phyloP scores from a whole-genome alignment of 2,113 vertebrate species.

The Corydoras maculifer region DNA sequence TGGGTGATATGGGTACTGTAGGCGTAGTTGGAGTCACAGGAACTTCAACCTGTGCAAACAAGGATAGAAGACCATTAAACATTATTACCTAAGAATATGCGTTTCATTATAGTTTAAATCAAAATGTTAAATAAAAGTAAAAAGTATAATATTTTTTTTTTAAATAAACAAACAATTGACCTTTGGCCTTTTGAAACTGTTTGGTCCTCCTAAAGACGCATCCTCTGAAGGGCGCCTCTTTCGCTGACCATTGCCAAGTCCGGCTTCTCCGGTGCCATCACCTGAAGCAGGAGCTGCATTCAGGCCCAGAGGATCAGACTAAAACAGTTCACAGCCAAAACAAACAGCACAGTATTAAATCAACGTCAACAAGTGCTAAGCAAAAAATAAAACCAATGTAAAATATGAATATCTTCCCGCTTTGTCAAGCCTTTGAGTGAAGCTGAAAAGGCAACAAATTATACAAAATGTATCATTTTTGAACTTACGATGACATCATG shows the following conservation, averaged over 20 bases:
- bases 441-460: no score
- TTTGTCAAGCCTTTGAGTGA: no score
- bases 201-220: constrained; percentile 63
- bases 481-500: constrained; percentile 93
- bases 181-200: constrained; percentile 79
- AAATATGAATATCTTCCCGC: background rate
- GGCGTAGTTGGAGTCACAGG: constrained; percentile 68
- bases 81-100: no score
- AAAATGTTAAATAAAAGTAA: background rate
- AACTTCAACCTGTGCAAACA: constrained; percentile 59
- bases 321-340: constrained; percentile 9
- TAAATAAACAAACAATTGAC: constrained; percentile 47
- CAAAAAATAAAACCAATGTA: background rate
- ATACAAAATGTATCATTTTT: background rate
- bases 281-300: constrained; percentile 81
- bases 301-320: constrained; percentile 95
- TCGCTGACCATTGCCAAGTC: constrained; percentile 73
- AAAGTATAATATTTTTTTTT: background rate
- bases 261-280: constrained; percentile 64
- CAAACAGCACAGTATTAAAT: no score
- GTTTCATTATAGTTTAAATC: no score
- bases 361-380: background rate
- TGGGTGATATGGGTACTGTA: constrained; percentile 81
- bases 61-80: no score
- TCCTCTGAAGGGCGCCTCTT: constrained; percentile 87